A percentile compares a stretch with the other conserved stretches of the same genome.
Evolutionary conservation across 2,888 invertebrate genomes (phyloP).

Genomic region (Epinotia ramella): DNA sequence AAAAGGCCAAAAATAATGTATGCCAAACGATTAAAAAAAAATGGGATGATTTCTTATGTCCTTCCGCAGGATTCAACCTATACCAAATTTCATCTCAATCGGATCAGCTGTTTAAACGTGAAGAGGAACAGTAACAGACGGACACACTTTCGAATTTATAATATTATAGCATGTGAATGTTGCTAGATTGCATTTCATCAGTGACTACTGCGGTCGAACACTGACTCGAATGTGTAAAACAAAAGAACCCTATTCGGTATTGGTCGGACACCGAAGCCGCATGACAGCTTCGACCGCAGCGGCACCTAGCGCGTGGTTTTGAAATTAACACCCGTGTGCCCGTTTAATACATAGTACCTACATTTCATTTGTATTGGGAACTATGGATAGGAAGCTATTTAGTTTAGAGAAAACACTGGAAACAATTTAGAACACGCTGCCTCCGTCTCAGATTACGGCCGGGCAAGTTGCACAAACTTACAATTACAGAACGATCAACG

Average conservation of each 20-base stretch:
- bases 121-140: too few relatives aligned
- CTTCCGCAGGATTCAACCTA: too few relatives aligned
- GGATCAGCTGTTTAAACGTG: too few relatives aligned
- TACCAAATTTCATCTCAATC: too few relatives aligned
- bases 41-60: too few relatives aligned
- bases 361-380: not conserved
- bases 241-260: not conserved
- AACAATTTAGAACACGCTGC: not conserved
- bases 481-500: too few relatives aligned
- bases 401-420: not conserved
- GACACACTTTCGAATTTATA: too few relatives aligned
- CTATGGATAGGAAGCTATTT: not conserved
- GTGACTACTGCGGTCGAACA: not conserved
- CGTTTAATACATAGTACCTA: not conserved
- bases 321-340: conserved; percentile 29
- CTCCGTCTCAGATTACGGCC: too few relatives aligned
- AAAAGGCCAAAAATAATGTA: too few relatives aligned
- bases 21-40: too few relatives aligned
- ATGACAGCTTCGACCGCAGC: conserved; percentile 16
- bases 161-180: not conserved
- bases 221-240: not conserved
- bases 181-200: not conserved
- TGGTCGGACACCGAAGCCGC: conserved; percentile 20
- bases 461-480: too few relatives aligned
- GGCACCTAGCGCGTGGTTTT: conserved; percentile 27